phyloP scores from a whole-genome alignment of 2,797 vertebrate species.

The Crenuchus spilurus region DNA sequence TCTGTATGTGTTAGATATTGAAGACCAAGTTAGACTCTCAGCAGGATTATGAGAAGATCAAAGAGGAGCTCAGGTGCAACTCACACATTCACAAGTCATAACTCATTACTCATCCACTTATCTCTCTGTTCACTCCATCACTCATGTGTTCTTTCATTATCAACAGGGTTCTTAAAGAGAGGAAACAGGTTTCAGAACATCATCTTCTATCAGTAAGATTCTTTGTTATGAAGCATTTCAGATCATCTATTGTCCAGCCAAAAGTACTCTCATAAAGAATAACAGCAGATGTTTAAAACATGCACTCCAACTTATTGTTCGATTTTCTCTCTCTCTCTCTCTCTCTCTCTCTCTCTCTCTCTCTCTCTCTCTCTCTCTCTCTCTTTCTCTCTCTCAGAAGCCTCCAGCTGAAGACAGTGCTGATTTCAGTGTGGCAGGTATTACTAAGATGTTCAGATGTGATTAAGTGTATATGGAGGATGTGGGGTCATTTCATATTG shows the following conservation, averaged over 20 bases:
- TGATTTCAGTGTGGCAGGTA: not conserved
- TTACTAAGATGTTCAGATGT: no score
- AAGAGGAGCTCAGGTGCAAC: conserved; percentile 92
- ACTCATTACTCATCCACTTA: not conserved
- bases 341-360: not conserved
- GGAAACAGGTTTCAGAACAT: conserved; percentile 74
- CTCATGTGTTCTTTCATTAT: not conserved
- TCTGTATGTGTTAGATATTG: conserved; percentile 80
- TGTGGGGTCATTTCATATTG: no score
- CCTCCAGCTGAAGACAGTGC: not conserved
- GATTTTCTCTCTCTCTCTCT: no score
- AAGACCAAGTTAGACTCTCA: conserved; percentile 91
- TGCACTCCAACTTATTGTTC: conserved; percentile 16
- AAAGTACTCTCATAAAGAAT: no score
- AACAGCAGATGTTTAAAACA: not conserved
- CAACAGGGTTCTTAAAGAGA: conserved; percentile 10
- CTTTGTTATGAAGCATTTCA: no score
- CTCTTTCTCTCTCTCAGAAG: not conserved
- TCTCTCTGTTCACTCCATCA: not conserved
- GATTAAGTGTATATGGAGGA: no score
- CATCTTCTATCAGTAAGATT: conserved; percentile 1
- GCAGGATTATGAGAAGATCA: conserved; percentile 95
- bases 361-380: not conserved
- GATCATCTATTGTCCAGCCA: no score
- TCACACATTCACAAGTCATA: not conserved